Base-by-base conservation (phyloP, 2,888 invertebrate species). In the Hipparchia semele region DNA sequence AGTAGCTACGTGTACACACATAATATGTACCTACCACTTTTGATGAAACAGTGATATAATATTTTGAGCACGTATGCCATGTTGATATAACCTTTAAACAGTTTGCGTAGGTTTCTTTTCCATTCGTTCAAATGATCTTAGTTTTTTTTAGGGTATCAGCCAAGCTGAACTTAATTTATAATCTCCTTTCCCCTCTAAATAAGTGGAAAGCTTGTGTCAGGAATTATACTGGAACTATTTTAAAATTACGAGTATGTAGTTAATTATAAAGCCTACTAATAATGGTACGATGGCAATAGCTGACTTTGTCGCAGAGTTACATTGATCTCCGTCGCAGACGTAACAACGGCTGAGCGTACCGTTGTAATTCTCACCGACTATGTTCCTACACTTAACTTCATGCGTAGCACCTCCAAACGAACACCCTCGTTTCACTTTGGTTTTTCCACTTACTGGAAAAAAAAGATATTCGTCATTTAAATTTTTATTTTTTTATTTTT, bases 371-470 rank as follows among this genome's bases (percentile, higher is more conserved):
- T 60, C 65, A 0, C 82, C 86, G 10, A 87, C 77, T 0, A 82
- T 74, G 10, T 83, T 76, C 2, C 73, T 76, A 73, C 91, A 90
- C 6, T 76, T 76, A 0, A 77, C 75, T 39, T 81, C 75, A 39
- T 67, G 72, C 6, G 9, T 51, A 2, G 81, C 79, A 0, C 78
- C 80, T 0, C 81, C 81, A n/a, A 80, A 84, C 2, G 87, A 82
- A 70, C 91, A 91, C 0, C 85, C 88, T 0, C 91, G 84, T 0
- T 86, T 76, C 0, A 84, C 79, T 68, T 79, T 82, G 0, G 75
- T 77, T 62, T 73, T 77, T 2, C 86, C 87, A 62, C 86, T 82
- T 66, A 82, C 90, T 91, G 81, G 6, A 85, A 85, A 66, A 72
- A 73, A 60, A 77, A 71, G 1, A 67, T 46, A 49, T n/a, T 39